Percentiles rank a stretch among this genome's conserved stretches.
These are phyloP conservation scores for Griposia aprilina DNA, from an alignment of 2,888 invertebrate genomes.

Conservation along the genomic window DNA sequence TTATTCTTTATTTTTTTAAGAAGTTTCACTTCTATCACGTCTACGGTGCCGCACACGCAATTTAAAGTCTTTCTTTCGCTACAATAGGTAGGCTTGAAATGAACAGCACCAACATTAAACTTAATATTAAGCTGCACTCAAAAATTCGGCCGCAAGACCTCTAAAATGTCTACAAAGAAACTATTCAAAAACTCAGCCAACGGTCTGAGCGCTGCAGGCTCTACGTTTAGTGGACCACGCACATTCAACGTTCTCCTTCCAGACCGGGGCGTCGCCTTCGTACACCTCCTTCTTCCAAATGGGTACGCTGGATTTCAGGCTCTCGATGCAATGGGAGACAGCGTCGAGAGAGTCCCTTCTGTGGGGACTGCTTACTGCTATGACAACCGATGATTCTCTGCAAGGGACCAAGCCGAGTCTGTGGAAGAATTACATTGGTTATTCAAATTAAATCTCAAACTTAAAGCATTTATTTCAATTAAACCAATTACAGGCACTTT, in stretches of 20 bases:
- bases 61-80: neutral
- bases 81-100: neutral
- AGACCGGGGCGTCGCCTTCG: conserved; percentile 90
- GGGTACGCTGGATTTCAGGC: conserved; percentile 96
- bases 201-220: conserved; percentile 70
- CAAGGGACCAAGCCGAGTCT: conserved; percentile 96
- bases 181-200: conserved; percentile 48
- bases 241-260: conserved; percentile 97
- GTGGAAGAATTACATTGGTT: conserved; percentile 38
- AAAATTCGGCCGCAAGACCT: neutral
- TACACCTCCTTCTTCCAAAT: conserved; percentile 99
- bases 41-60: neutral
- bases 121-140: neutral
- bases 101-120: neutral
- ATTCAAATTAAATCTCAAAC: neutral
- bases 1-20: neutral
- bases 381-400: conserved; percentile 96
- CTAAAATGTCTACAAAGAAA: neutral
- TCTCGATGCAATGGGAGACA: conserved; percentile 95
- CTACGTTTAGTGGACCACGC: conserved; percentile 92
- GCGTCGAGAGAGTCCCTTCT: conserved; percentile 95
- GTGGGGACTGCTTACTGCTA: conserved; percentile 97
- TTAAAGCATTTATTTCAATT: too few species aligned
- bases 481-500: too few species aligned
- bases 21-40: neutral